phyloP scores from a whole-genome alignment of 1,140 invertebrate genomes.

The Probaryconus sp. region DNA sequence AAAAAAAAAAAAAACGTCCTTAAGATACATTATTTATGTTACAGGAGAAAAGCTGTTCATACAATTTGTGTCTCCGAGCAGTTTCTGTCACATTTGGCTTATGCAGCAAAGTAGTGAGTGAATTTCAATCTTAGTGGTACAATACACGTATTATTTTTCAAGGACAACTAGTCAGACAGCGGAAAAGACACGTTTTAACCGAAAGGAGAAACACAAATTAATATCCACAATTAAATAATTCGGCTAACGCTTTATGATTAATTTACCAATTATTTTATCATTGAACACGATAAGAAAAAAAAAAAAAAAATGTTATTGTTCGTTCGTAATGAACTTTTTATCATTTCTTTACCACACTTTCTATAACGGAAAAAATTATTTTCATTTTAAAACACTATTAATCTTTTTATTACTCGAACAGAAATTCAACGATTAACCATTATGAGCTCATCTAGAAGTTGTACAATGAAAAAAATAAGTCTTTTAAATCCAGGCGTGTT shows the following conservation, averaged over 20 bases:
- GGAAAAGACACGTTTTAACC: conserved; percentile 26
- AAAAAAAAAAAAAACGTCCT: conserved; percentile 1
- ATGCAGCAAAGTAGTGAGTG: conserved; percentile 29
- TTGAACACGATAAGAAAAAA: not conserved
- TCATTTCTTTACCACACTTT: no score
- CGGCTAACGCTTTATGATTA: not conserved
- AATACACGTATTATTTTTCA: conserved; percentile 34
- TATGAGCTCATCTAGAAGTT: no score
- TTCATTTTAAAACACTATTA: no score
- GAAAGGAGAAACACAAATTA: conserved; percentile 6
- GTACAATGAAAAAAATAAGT: no score
- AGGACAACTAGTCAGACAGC: conserved; percentile 19
- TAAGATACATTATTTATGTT: conserved; percentile 10
- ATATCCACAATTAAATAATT: conserved; percentile 19
- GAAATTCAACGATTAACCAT: no score
- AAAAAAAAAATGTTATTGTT: no score
- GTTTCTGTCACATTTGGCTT: conserved; percentile 19
- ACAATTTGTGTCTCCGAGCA: conserved; percentile 16
- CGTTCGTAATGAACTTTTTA: no score
- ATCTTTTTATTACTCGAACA: no score
- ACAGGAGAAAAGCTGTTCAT: conserved; percentile 11
- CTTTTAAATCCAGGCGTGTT: no score
- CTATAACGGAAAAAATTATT: no score
- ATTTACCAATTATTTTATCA: not conserved
- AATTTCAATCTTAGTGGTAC: conserved; percentile 26